These are phyloP conservation scores for Alouatta palliata DNA, from an alignment of 2,113 vertebrate species.

Conservation along the genomic window DNA sequence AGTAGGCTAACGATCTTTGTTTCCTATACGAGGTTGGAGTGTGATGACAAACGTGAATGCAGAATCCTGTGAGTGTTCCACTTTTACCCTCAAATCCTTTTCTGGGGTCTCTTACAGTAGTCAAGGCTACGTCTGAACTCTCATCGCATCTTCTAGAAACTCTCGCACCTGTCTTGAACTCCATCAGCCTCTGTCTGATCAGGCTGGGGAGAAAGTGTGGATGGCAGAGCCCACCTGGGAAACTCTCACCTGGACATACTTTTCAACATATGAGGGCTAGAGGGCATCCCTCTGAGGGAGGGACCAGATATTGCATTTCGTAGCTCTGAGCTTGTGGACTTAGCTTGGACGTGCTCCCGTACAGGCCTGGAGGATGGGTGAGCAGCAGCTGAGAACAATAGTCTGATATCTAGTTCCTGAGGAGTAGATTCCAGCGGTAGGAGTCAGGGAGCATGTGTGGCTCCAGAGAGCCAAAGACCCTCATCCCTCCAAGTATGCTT, in stretches of 20 bases:
- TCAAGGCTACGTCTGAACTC: background rate
- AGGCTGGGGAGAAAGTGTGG: background rate
- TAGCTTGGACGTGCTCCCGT: rapidly evolving
- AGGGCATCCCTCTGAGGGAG: background rate
- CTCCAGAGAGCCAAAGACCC: background rate
- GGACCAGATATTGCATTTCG: background rate
- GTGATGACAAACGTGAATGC: rapidly evolving
- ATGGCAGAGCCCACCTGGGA: background rate
- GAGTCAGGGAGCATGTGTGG: rapidly evolving
- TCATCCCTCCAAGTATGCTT: background rate
- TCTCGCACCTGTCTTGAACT: background rate
- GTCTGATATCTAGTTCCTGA: background rate
- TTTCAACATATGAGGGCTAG: background rate
- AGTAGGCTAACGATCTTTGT: background rate
- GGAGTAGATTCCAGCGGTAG: background rate
- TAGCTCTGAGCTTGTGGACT: background rate
- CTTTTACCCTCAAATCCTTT: background rate
- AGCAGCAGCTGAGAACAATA: background rate
- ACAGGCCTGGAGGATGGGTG: background rate
- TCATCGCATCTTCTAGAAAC: background rate
- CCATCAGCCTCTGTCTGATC: background rate
- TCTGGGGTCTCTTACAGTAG: background rate
- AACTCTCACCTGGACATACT: rapidly evolving
- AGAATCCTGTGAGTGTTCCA: background rate
- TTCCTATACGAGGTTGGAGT: background rate